phyloP scores from a whole-genome alignment of 2,888 invertebrate genomes.

The Tricholauxania praeusta region DNA sequence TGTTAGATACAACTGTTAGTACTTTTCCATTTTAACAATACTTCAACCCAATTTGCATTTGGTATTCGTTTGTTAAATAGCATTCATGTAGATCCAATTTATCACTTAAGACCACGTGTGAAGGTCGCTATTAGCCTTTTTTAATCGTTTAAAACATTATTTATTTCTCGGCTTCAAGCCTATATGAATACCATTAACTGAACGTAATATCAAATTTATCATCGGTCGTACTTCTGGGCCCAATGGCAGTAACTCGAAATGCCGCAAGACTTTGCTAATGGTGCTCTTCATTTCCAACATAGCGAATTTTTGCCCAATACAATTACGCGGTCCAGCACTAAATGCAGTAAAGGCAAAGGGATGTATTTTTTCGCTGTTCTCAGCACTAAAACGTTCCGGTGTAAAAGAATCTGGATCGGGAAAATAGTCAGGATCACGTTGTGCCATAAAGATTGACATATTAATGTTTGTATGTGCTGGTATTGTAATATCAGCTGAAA shows the following conservation, averaged over 20 bases:
- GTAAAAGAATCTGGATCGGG: conserved; percentile 48
- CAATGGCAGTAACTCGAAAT: conserved; percentile 59
- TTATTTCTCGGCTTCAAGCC: conserved; percentile 54
- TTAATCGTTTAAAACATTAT: background rate
- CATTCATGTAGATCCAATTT: too few species aligned
- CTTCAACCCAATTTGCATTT: too few species aligned
- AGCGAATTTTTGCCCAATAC: conserved; percentile 66
- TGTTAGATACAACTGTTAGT: too few species aligned
- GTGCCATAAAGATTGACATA: conserved; percentile 42
- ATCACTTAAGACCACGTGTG: too few species aligned
- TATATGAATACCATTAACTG: conserved; percentile 57
- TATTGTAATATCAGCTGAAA: conserved; percentile 46
- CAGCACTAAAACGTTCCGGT: conserved; percentile 57
- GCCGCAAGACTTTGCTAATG: conserved; percentile 57
- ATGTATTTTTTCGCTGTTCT: conserved; percentile 40
- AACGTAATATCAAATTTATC: conserved; percentile 56
- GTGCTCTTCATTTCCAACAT: conserved; percentile 63
- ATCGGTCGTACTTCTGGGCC: conserved; percentile 55
- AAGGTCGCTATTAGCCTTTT: too few species aligned
- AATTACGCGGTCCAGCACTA: conserved; percentile 64
- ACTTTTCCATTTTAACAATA: too few species aligned
- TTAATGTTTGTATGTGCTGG: conserved; percentile 47
- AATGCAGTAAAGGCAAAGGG: conserved; percentile 55
- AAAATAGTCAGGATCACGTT: conserved; percentile 46
- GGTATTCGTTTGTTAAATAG: too few species aligned